phyloP scores from a whole-genome alignment of 2,888 invertebrate species.

The Lissocephala sabroskyi region DNA sequence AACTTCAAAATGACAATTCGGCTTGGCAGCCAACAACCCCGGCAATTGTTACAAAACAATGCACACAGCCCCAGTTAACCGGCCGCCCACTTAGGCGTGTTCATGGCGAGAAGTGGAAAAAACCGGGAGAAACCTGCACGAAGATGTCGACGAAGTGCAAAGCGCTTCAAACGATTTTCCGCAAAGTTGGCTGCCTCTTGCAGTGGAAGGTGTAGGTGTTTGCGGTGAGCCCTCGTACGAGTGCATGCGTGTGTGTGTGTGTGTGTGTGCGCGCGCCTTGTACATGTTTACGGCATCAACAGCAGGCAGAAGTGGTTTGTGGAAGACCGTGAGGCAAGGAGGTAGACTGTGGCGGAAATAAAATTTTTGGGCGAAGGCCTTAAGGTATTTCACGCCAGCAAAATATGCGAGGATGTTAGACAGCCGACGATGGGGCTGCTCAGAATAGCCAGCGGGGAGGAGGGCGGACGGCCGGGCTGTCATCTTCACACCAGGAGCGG shows the following conservation, averaged over 20 bases:
- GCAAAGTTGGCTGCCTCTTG: conserved; percentile 61
- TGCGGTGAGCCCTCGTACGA: background rate
- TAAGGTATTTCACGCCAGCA: conserved; percentile 60
- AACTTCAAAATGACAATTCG: conserved; percentile 45
- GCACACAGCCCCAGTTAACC: conserved; percentile 4
- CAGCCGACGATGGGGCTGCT: conserved; percentile 20
- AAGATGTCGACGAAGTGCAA: conserved; percentile 63
- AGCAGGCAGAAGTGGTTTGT: no score
- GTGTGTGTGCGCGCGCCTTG: conserved; percentile 21
- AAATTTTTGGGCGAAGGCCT: conserved; percentile 54
- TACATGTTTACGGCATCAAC: conserved; percentile 51
- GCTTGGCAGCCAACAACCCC: conserved; percentile 33
- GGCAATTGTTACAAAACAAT: conserved; percentile 23
- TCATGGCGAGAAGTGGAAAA: background rate
- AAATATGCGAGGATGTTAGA: conserved; percentile 52
- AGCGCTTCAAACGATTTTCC: conserved; percentile 64
- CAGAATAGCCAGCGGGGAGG: background rate
- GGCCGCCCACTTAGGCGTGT: background rate
- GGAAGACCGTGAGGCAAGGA: no score
- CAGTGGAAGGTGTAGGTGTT: conserved; percentile 55
- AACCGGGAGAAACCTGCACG: conserved; percentile 20
- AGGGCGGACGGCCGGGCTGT: background rate
- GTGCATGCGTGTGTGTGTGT: conserved; percentile 23
- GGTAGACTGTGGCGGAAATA: conserved; percentile 49
- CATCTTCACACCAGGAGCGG: conserved; percentile 63